Evolutionary conservation across 2,113 vertebrate genomes (phyloP).

Genomic region (Indicator maculatus): DNA sequence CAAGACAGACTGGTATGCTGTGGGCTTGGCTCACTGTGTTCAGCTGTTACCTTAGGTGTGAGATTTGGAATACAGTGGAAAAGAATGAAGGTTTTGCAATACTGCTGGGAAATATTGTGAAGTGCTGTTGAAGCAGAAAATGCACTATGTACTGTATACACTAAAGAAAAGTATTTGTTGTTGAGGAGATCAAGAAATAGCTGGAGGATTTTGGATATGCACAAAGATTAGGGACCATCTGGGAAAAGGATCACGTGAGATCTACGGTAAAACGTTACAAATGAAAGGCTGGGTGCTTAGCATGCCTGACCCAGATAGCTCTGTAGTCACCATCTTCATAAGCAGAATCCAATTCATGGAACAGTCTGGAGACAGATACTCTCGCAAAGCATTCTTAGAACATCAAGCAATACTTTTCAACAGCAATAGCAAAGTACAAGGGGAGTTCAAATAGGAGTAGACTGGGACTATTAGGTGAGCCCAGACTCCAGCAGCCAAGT

Average conservation of each 20-base stretch:
- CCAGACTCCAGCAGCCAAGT: not conserved
- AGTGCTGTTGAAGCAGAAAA: not conserved
- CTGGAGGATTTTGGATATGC: constrained; percentile 38
- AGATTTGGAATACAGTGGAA: not conserved
- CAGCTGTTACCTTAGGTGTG: not conserved
- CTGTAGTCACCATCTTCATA: not conserved
- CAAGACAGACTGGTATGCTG: rapidly evolving
- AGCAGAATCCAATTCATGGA: not conserved
- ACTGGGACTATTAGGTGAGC: not conserved
- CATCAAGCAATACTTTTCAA: not conserved
- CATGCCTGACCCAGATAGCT: constrained; percentile 56
- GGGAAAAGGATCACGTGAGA: constrained; percentile 49
- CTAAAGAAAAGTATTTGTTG: not conserved
- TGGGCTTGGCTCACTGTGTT: not conserved
- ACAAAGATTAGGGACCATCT: constrained; percentile 63
- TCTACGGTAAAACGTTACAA: not conserved
- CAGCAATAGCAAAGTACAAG: not conserved
- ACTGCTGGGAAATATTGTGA: not conserved
- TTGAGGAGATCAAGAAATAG: constrained; percentile 31
- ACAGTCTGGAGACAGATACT: not conserved
- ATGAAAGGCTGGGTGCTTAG: constrained; percentile 2
- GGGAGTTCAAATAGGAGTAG: not conserved
- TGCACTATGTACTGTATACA: not conserved
- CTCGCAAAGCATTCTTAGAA: not conserved
- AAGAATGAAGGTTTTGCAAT: constrained; percentile 9